These are phyloP conservation scores for Hippotragus niger DNA, from an alignment of 2,113 vertebrate species.

Conservation along the genomic window DNA sequence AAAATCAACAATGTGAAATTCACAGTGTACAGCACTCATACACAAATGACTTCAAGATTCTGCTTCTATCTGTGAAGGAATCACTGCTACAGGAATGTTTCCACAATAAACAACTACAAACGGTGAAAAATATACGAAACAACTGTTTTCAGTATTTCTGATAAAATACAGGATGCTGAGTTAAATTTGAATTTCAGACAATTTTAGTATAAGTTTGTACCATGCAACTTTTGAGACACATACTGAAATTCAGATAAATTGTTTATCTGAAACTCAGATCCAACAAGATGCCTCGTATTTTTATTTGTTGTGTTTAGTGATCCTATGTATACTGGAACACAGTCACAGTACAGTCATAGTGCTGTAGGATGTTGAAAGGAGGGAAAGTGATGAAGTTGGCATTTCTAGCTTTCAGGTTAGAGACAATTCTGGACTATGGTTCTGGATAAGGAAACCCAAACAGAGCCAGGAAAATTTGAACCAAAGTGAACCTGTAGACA, in stretches of 20 bases:
- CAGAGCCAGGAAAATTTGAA: background rate
- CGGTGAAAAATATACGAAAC: background rate
- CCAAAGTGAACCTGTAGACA: background rate
- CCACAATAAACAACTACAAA: background rate
- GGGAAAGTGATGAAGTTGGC: background rate
- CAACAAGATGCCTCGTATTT: background rate
- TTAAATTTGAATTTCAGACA: constrained; percentile 19
- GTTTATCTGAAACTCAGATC: background rate
- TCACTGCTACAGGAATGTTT: background rate
- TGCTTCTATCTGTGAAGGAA: background rate
- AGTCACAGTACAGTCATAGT: background rate
- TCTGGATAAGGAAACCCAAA: background rate
- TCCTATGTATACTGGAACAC: background rate
- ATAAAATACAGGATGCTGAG: background rate
- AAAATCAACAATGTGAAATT: background rate
- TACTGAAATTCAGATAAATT: background rate
- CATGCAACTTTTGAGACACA: background rate
- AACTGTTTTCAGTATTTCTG: background rate
- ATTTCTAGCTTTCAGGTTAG: background rate
- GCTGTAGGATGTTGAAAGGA: background rate
- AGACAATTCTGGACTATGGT: background rate
- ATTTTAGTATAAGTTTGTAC: background rate
- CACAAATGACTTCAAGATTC: background rate
- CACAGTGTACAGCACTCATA: background rate
- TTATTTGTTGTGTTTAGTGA: background rate